Percentiles rank a stretch among this genome's conserved stretches.
Evolutionary conservation across 2,113 vertebrate species (phyloP).

Genomic region (Columbina picui): DNA sequence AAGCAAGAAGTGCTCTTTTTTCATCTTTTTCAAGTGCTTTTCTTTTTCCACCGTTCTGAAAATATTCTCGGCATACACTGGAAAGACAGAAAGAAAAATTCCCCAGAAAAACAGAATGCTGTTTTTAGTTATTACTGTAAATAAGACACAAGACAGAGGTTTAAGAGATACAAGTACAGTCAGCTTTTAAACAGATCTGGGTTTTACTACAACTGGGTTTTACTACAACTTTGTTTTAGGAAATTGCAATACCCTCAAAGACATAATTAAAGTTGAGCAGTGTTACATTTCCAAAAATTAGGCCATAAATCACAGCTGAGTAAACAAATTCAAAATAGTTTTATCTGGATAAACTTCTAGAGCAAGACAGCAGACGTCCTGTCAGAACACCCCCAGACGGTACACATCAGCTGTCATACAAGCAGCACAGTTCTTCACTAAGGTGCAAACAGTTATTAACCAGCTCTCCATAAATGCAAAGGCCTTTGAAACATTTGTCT

Average conservation of each 20-base stretch:
- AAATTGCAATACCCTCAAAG: background rate
- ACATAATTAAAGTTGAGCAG: rapidly evolving
- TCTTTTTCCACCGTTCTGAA: conserved; percentile 93
- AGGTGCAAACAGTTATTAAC: background rate
- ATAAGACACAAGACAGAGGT: background rate
- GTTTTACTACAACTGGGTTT: background rate
- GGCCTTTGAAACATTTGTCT: background rate
- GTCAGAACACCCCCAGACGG: background rate
- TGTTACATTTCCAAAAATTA: background rate
- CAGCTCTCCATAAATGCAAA: background rate
- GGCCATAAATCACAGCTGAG: background rate
- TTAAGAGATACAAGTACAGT: background rate
- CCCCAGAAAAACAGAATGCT: background rate
- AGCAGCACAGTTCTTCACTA: background rate
- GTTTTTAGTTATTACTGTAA: background rate
- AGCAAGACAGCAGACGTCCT: background rate
- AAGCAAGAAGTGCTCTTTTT: conserved; percentile 83
- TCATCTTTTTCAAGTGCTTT: conserved; percentile 95
- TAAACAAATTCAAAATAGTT: background rate
- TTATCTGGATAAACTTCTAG: background rate
- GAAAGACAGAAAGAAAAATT: conserved; percentile 25
- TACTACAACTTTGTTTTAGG: background rate
- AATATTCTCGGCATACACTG: conserved; percentile 97
- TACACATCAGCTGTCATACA: background rate
- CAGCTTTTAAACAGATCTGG: background rate